Evolutionary conservation across 2,888 invertebrate genomes (phyloP).

Genomic region (Anarsia innoxiella): DNA sequence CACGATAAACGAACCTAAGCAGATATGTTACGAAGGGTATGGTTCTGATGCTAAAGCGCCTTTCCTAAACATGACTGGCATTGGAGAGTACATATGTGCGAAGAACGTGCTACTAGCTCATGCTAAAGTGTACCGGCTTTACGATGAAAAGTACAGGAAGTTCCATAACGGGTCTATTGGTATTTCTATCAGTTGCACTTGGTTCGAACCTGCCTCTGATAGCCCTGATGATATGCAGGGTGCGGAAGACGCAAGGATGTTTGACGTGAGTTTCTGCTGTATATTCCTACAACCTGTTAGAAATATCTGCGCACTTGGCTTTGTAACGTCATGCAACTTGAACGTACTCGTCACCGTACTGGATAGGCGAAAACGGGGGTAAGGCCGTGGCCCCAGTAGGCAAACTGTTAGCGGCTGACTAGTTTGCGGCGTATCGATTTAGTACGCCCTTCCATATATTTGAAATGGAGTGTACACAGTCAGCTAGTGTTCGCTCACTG

Average conservation of each 20-base stretch:
- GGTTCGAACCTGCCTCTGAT: slow-evolving; percentile 68
- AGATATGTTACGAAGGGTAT: slow-evolving; percentile 51
- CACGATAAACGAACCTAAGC: slow-evolving; percentile 75
- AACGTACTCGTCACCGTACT: too few relatives aligned
- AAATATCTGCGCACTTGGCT: too few relatives aligned
- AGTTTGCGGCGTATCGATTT: too few relatives aligned
- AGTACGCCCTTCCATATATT: too few relatives aligned
- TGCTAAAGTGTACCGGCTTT: slow-evolving; percentile 56
- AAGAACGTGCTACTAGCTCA: slow-evolving; percentile 76
- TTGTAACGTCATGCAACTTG: too few relatives aligned
- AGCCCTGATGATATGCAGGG: slow-evolving; percentile 62
- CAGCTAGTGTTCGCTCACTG: too few relatives aligned
- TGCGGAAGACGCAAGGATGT: slow-evolving; percentile 66
- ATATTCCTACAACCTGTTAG: too few relatives aligned
- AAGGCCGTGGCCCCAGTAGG: too few relatives aligned
- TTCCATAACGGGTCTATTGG: slow-evolving; percentile 40
- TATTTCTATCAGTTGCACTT: slow-evolving; percentile 48
- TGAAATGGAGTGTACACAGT: too few relatives aligned
- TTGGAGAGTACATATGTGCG: slow-evolving; percentile 70
- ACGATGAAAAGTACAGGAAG: slow-evolving; percentile 37
- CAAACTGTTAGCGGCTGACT: too few relatives aligned
- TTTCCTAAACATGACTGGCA: slow-evolving; percentile 44
- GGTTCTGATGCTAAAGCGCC: slow-evolving; percentile 44
- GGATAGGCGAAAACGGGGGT: too few relatives aligned
- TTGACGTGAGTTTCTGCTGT: slow-evolving; percentile 73